Conservation (phyloP, 2,888 invertebrate species). For the Megaustenia siamemsis region DNA sequence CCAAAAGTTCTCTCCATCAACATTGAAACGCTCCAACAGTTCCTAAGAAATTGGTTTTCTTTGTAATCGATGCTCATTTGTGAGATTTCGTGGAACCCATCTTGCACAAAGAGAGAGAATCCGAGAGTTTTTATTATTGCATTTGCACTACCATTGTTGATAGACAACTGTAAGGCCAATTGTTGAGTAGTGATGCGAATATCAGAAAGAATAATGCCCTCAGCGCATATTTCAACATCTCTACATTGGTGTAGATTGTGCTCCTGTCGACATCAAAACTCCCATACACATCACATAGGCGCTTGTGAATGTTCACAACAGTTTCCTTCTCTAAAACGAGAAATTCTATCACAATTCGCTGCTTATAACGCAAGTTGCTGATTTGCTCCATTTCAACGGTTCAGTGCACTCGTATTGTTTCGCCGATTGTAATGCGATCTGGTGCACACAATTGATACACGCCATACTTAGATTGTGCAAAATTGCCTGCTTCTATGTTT, state of each 20-base stretch:
- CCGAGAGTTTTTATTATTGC: not conserved
- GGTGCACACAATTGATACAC: too few species aligned
- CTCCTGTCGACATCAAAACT: too few species aligned
- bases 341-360: too few species aligned
- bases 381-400: too few species aligned
- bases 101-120: not conserved
- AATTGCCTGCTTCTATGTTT: too few species aligned
- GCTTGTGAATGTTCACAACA: too few species aligned
- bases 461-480: too few species aligned
- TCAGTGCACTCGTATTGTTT: too few species aligned
- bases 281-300: too few species aligned
- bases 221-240: constrained; percentile 2
- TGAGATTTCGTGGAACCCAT: not conserved
- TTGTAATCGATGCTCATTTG: constrained; percentile 10
- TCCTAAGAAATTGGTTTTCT: constrained; percentile 7
- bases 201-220: constrained; percentile 20
- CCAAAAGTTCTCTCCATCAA: constrained; percentile 8
- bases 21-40: constrained; percentile 12
- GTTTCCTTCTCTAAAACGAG: too few species aligned
- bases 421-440: too few species aligned
- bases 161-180: not conserved
- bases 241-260: not conserved
- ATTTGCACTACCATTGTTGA: not conserved
- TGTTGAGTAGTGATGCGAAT: not conserved
- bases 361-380: too few species aligned